Conservation (phyloP, 30 jellyfish, hydroid and myxozoan genomes). For the Mastigias papua region DNA sequence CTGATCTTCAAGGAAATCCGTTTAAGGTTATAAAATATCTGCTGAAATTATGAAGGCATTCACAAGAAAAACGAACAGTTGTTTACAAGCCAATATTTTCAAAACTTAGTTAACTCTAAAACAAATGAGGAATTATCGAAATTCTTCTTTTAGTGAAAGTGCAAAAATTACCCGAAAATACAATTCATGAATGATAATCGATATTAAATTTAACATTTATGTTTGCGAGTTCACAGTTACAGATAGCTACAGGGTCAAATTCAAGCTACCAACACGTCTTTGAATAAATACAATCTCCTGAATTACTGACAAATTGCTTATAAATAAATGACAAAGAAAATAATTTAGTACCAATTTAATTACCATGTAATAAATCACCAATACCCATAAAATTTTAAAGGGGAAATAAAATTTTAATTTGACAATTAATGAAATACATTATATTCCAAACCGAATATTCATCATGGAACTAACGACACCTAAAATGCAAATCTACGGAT, state of each 20-base stretch:
- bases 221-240: too few species aligned
- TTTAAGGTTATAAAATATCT: neutral
- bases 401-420: slow-evolving; percentile 2
- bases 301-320: too few species aligned
- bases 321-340: too few species aligned
- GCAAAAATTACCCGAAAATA: neutral
- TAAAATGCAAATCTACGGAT: neutral
- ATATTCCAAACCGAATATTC: neutral
- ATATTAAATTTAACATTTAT: too few species aligned
- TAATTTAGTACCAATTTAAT: too few species aligned
- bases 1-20: too few species aligned
- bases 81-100: neutral
- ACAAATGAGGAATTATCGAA: neutral
- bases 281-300: too few species aligned
- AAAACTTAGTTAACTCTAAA: neutral
- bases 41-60: neutral
- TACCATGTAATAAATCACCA: neutral
- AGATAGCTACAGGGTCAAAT: too few species aligned
- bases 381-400: slow-evolving; percentile 1
- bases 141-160: neutral
- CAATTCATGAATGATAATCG: too few species aligned
- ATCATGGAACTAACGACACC: neutral
- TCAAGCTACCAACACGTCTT: too few species aligned
- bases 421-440: neutral
- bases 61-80: neutral